A percentile compares a stretch with the other conserved stretches of the same genome.
These are phyloP conservation scores for Drosophila simulans DNA, from an alignment of 1,140 invertebrate genomes.

Conservation along the genomic window DNA sequence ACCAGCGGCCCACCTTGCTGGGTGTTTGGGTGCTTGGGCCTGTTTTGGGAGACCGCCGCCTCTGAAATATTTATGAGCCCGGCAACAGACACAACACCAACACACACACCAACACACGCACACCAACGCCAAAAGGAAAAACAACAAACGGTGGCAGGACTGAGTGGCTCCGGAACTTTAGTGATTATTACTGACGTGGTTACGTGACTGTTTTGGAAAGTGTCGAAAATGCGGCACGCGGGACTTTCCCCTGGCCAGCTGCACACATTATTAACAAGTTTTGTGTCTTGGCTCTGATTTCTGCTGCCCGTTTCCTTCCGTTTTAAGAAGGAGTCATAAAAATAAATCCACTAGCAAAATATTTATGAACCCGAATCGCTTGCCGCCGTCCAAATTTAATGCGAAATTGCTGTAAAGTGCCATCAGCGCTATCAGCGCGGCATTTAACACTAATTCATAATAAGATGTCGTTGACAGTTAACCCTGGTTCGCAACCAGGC, in stretches of 20 bases:
- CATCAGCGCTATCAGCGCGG: constrained; percentile 75
- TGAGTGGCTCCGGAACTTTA: constrained; percentile 73
- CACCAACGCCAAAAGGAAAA: constrained; percentile 11
- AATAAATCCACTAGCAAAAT: constrained; percentile 80
- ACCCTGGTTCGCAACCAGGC: constrained; percentile 61
- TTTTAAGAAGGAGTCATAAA: constrained; percentile 55
- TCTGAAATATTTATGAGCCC: constrained; percentile 76
- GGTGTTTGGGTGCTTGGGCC: constrained; percentile 36
- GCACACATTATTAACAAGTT: constrained; percentile 51
- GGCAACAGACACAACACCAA: constrained; percentile 22
- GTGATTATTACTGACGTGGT: constrained; percentile 84
- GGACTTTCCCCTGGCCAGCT: constrained; percentile 28
- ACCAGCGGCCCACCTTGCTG: constrained; percentile 57
- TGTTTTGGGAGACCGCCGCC: constrained; percentile 41
- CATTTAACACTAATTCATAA: constrained; percentile 84
- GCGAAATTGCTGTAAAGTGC: constrained; percentile 72
- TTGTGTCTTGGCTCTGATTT: constrained; percentile 51
- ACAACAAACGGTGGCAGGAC: constrained; percentile 25
- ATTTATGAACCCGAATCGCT: constrained; percentile 60
- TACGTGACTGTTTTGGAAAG: constrained; percentile 84
- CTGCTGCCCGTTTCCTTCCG: constrained; percentile 7
- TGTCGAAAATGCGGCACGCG: constrained; percentile 82
- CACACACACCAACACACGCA: neutral
- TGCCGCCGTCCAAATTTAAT: constrained; percentile 58
- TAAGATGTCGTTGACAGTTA: constrained; percentile 83